Evolutionary conservation across 2,113 vertebrate species (phyloP).

Genomic region (Anhinga anhinga): DNA sequence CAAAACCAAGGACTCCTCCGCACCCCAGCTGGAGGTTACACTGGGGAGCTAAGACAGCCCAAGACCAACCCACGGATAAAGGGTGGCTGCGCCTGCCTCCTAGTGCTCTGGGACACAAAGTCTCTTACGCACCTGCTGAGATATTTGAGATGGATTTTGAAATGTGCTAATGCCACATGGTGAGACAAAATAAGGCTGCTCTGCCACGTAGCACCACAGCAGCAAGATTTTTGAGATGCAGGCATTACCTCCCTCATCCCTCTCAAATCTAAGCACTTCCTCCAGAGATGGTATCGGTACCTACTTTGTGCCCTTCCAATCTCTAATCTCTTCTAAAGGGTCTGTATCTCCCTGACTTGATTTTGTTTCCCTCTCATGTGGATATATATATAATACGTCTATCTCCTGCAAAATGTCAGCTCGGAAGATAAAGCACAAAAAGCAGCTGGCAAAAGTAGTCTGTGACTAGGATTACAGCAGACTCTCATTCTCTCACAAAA

Average conservation of each 20-base stretch:
- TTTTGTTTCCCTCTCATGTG: neutral
- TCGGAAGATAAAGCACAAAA: neutral
- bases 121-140: neutral
- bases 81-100: neutral
- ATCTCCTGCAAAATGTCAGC: neutral
- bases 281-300: neutral
- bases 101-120: neutral
- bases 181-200: neutral
- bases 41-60: neutral
- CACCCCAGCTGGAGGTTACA: neutral
- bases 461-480: neutral
- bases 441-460: neutral
- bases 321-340: neutral
- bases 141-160: neutral
- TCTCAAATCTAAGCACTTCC: neutral
- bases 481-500: neutral
- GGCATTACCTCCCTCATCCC: neutral
- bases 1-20: neutral
- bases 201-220: rapidly evolving
- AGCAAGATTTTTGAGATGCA: neutral
- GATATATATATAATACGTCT: neutral
- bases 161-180: rapidly evolving
- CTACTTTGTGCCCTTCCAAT: neutral
- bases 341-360: neutral
- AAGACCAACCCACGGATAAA: neutral